Evolutionary conservation across 1,140 invertebrate genomes (phyloP).

Genomic region (Drosophila melanica): DNA sequence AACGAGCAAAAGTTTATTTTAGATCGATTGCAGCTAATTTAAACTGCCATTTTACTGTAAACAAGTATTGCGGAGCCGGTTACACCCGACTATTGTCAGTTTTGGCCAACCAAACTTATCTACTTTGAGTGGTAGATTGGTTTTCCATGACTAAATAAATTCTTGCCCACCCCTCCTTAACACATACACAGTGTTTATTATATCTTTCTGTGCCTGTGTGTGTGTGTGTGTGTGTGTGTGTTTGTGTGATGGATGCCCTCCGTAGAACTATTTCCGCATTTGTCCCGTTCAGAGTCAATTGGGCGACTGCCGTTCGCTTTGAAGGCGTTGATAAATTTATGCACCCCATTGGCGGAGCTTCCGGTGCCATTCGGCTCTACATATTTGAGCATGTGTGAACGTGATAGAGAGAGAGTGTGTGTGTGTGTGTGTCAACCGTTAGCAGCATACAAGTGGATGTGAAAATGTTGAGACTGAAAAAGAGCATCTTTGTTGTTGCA

Average conservation of each 20-base stretch:
- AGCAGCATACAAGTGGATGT: no score
- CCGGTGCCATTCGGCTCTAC: constrained; percentile 46
- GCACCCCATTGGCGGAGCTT: constrained; percentile 68
- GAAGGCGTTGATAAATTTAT: constrained; percentile 79
- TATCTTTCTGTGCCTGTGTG: no score
- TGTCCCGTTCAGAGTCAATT: constrained; percentile 39
- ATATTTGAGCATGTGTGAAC: neutral
- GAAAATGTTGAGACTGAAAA: constrained; percentile 16
- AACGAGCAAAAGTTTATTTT: no score
- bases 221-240: neutral
- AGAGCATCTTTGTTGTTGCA: constrained; percentile 28
- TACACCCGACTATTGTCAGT: no score
- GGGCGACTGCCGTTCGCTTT: constrained; percentile 33
- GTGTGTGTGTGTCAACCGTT: neutral
- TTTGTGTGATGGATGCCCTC: constrained; percentile 1
- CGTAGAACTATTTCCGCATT: constrained; percentile 50
- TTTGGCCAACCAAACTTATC: no score
- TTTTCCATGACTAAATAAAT: no score
- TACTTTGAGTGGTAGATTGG: no score
- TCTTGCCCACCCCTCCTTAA: no score
- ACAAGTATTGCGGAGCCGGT: no score
- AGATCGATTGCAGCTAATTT: no score
- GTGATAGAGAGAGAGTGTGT: neutral
- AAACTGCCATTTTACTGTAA: no score
- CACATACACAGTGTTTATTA: no score